Conservation (phyloP, 1,140 invertebrate genomes). For the Octopus bimaculoides region DNA sequence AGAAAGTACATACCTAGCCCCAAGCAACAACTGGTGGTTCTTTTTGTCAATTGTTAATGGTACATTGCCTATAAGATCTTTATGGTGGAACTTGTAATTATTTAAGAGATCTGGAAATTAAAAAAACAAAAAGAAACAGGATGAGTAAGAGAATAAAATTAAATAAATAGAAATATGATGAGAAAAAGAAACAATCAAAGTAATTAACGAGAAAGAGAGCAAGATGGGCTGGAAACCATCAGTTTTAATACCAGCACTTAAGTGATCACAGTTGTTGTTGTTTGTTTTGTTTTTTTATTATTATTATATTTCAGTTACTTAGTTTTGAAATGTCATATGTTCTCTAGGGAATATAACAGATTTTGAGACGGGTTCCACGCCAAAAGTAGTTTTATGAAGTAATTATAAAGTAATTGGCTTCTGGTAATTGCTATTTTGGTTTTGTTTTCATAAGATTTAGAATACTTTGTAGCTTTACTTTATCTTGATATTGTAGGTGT, state of each 20-base stretch:
- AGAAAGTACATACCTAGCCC: slow-evolving; percentile 27
- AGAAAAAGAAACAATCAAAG: neutral
- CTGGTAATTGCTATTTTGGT: too few relatives aligned
- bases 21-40: slow-evolving; percentile 35
- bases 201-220: neutral
- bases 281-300: neutral
- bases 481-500: too few relatives aligned
- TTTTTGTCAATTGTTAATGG: slow-evolving; percentile 36
- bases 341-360: too few relatives aligned
- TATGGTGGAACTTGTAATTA: slow-evolving; percentile 28
- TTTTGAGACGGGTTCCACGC: too few relatives aligned
- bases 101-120: slow-evolving; percentile 20
- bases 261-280: neutral
- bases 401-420: too few relatives aligned
- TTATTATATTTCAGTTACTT: too few relatives aligned
- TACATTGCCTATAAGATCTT: slow-evolving; percentile 29
- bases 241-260: neutral
- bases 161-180: neutral
- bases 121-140: slow-evolving; percentile 11
- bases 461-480: too few relatives aligned
- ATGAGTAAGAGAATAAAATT: neutral
- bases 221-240: neutral
- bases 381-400: too few relatives aligned
- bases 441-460: too few relatives aligned
- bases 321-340: too few relatives aligned